phyloP scores from a whole-genome alignment of 2,113 vertebrate genomes.

The Poicephalus gulielmi region DNA sequence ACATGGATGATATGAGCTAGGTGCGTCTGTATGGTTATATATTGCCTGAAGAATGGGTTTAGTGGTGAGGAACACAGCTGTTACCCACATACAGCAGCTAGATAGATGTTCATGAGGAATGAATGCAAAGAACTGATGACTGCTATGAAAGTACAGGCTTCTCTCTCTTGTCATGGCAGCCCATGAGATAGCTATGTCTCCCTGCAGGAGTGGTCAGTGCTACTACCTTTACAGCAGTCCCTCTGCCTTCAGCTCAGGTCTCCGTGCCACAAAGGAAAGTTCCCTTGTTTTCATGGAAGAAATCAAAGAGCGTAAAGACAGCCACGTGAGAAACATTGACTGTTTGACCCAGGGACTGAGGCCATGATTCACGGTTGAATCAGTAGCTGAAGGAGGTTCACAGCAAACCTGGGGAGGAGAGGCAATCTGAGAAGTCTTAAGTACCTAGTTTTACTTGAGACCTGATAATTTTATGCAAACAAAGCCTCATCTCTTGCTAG shows the following conservation, averaged over 20 bases:
- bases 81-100: background rate
- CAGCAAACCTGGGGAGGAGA: background rate
- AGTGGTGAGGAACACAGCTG: fast-evolving
- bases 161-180: background rate
- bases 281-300: background rate
- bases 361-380: background rate
- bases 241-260: background rate
- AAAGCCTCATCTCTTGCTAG: background rate
- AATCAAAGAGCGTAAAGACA: background rate
- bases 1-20: background rate
- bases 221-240: too few species aligned
- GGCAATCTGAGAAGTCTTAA: background rate
- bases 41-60: background rate
- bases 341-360: background rate
- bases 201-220: background rate
- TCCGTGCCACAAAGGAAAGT: background rate
- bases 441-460: background rate
- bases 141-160: background rate
- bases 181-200: fast-evolving
- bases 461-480: slow-evolving; percentile 4
- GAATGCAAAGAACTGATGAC: background rate
- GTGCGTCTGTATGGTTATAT: too few species aligned
- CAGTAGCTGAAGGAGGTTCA: background rate
- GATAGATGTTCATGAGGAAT: background rate
- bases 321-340: background rate